These are phyloP conservation scores for Acrobasis consociella DNA, from an alignment of 2,888 invertebrate species.

Conservation along the genomic window DNA sequence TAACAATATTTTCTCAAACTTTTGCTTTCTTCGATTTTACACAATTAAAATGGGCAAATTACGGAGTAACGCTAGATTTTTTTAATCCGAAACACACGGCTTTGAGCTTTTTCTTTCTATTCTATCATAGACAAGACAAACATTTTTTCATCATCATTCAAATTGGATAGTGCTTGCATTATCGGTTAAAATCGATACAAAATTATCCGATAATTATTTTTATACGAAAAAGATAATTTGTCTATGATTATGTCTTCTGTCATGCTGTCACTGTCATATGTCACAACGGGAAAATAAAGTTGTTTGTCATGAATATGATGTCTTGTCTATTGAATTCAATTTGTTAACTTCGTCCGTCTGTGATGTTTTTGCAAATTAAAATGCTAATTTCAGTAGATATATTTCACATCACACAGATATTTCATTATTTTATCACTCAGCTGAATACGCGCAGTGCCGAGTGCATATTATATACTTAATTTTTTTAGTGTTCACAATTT, in stretches of 20 bases:
- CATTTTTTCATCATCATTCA: conserved; percentile 23
- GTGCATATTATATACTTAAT: neutral
- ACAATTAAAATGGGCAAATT: conserved; percentile 38
- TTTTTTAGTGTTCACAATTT: neutral
- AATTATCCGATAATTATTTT: neutral
- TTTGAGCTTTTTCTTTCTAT: conserved; percentile 48
- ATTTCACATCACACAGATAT: too few species aligned
- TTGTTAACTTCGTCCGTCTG: neutral
- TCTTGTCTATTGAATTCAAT: too few species aligned
- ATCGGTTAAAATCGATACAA: conserved; percentile 9
- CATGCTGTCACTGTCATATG: neutral
- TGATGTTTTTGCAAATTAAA: neutral
- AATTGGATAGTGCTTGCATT: conserved; percentile 15
- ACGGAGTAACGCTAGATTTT: conserved; percentile 50
- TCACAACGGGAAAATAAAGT: neutral
- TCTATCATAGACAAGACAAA: conserved; percentile 55
- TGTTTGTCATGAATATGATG: too few species aligned
- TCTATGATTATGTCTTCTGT: too few species aligned
- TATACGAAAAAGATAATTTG: neutral
- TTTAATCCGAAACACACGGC: conserved; percentile 55
- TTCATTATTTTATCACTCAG: neutral
- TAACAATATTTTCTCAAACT: conserved; percentile 38
- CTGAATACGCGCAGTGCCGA: neutral
- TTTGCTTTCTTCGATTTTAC: conserved; percentile 43
- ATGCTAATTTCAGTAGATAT: too few species aligned